Evolutionary conservation across 2,113 vertebrate genomes (phyloP), one percentile per base, ranked within the genome.

Genomic region (Caranx ignobilis): DNA sequence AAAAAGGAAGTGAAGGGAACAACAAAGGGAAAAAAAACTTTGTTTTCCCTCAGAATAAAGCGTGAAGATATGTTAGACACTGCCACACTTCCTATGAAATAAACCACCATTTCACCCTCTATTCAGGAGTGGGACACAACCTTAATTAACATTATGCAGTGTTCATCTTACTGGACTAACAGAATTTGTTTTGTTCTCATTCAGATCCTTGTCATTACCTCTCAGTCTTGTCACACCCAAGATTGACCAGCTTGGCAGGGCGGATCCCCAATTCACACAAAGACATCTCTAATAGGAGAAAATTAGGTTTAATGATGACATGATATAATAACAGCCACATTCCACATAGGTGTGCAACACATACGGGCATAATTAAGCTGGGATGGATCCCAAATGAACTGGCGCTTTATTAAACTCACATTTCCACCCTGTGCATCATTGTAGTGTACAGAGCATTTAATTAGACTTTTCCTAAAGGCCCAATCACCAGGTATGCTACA

Each of bases 71-170:
- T 9, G 16, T 5, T 18, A 48, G 16, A 16, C 47, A 21, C 4
- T 55, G 1, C 6, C 13, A 26, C 11, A 34, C 18, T 12, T 45
- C 7, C 32, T 9, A 55, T 48, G 18, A 48, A 21, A 16, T 11
- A 45, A 71, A 54, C 54, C 59, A 37, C 10, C 5, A 35, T 18
- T 54, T 7, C 50, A 11, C 11, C 54, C 32, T 47, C 16, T 8
- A 37, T 75, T 63, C 5, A 16, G 5, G 26, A 15, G 19, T 12
- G 12, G 5, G 6, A 32, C 32, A 12, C 19, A 11, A 21, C 34
- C 65, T 57, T 32, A 45, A 71, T 71, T 43, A 52, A 35, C 13
- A 65, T n/a, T 32, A 59, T 60, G 31, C 12, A 41, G 34, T 71
- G n/a, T 21, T 10, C 8, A 48, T 39, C 45, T 60, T 26, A 35